These are phyloP conservation scores for Tinea trinotella DNA, from an alignment of 2,888 invertebrate genomes.

Conservation along the genomic window DNA sequence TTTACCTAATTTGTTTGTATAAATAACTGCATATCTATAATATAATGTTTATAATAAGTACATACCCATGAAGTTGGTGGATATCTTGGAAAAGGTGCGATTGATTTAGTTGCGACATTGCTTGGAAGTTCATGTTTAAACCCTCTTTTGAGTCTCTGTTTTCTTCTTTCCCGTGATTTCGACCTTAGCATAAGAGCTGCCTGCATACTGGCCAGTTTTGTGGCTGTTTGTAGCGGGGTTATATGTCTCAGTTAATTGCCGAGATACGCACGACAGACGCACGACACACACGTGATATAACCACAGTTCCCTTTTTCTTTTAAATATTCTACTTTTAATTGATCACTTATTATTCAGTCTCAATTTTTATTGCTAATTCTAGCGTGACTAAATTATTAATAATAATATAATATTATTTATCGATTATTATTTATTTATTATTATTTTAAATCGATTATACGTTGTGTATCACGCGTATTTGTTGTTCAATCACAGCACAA, in stretches of 20 bases:
- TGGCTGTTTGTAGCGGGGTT: constrained; percentile 41
- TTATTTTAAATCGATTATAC: constrained; percentile 21
- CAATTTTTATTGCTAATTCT: constrained; percentile 23
- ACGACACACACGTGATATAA: constrained; percentile 10
- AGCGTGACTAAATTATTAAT: constrained; percentile 36
- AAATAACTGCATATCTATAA: too few species aligned
- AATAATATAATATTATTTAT: too few species aligned
- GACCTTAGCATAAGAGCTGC: constrained; percentile 93
- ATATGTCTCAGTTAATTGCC: constrained; percentile 32
- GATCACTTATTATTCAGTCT: constrained; percentile 2
- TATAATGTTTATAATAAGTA: constrained; percentile 23
- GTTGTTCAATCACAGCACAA: constrained; percentile 48
- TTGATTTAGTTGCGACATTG: constrained; percentile 89
- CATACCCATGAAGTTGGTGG: constrained; percentile 85
- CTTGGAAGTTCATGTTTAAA: constrained; percentile 85
- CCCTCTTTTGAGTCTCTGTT: constrained; percentile 82
- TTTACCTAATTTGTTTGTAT: too few species aligned
- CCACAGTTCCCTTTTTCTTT: not conserved
- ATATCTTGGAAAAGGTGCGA: constrained; percentile 90
- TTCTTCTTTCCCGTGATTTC: constrained; percentile 89
- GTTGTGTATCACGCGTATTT: constrained; percentile 34
- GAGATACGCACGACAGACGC: constrained; percentile 18
- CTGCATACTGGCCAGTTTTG: constrained; percentile 85
- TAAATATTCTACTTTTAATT: not conserved
- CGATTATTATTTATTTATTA: constrained; percentile 22